Base-by-base conservation (phyloP, 2,888 invertebrate genomes). In the Chrysolina americana region DNA sequence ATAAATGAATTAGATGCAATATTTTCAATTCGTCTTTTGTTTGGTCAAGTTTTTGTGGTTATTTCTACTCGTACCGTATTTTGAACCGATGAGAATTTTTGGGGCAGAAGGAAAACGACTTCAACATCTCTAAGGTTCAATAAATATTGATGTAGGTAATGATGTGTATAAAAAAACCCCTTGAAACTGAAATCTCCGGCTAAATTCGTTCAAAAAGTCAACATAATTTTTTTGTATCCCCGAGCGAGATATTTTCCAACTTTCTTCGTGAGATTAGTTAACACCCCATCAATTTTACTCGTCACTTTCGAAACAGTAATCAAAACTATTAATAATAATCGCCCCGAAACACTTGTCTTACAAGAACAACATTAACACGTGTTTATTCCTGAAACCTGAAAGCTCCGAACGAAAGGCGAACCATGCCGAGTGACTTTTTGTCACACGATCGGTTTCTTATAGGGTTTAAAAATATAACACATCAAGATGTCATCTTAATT, bases 401-500 rank as follows among this genome's bases (percentile, higher is more conserved):
- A 65, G 47, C 63, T 69, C 74, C 76, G 79, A 78, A 59, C 6
- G 56, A 17, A 13, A 21, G 56, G 48, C 81, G 80, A 78, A 62
- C 13, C 41, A 47, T 53, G 64, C 75, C 80, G 80, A 81, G 41
- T 73, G 21, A 41, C 69, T 78, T 78, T 74, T 73, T 74, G 70
- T 50, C 68, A 44, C 56, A 17, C 48, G 44, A 47, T 79, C 78
- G 74, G 72, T 65, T 68, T 68, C 76, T 74, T 76, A 73, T 70
- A 65, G 78, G 79, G 78, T 79, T 81, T 81, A 81, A 79, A 82
- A 80, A 79, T 81, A 81, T 81, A 79, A 76, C 79, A 79, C 79
- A 79, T 79, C 73, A 73, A 80, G 78, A 79, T 82, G 81, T 82
- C 83, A 83, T 78, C 80, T 82, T 79, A 80, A 82, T 82, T 83